phyloP scores from a whole-genome alignment of 1,140 invertebrate genomes.

The Aplysia californica region DNA sequence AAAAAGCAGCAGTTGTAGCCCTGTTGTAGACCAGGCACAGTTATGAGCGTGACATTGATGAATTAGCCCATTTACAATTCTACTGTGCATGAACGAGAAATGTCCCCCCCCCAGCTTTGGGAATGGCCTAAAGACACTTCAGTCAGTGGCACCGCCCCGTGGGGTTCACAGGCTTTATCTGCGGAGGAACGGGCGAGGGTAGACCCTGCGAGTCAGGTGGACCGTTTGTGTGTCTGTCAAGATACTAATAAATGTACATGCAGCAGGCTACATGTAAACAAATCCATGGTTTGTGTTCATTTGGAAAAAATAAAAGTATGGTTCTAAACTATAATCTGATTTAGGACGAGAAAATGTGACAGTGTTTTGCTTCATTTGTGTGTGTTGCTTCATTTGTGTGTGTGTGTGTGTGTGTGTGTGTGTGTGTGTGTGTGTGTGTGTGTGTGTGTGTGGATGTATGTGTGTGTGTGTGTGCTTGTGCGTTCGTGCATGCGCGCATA shows the following conservation, averaged over 20 bases:
- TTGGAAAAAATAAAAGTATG: neutral
- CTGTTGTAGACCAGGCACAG: no score
- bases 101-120: no score
- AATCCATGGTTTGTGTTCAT: neutral
- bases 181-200: no score
- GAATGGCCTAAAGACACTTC: no score
- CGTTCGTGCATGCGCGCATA: no score
- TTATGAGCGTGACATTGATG: no score
- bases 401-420: slow-evolving; percentile 2
- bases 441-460: neutral
- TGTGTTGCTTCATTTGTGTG: neutral
- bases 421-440: neutral
- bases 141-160: no score
- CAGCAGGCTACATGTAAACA: neutral
- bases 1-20: no score
- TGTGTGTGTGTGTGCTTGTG: no score
- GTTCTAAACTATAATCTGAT: neutral
- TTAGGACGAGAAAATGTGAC: neutral
- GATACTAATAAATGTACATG: neutral
- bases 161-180: no score
- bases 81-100: no score
- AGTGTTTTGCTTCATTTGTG: neutral
- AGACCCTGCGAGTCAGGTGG: neutral
- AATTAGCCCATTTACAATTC: no score
- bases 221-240: neutral